Evolutionary conservation across 2,113 vertebrate species (phyloP).

Genomic region (Podocnemis expansa): DNA sequence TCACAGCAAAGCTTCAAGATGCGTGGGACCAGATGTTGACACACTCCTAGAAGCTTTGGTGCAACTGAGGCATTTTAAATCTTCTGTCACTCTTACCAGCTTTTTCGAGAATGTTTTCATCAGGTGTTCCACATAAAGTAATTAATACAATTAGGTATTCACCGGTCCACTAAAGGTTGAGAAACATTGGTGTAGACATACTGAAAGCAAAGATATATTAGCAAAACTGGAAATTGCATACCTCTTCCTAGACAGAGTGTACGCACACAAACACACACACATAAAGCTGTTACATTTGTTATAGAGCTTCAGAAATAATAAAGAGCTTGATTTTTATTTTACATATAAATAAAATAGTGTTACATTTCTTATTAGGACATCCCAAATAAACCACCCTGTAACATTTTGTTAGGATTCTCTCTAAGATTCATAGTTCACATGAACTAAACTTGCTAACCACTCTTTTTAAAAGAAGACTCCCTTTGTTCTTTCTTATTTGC

Average conservation of each 20-base stretch:
- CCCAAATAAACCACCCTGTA: neutral
- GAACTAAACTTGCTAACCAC: slow-evolving; percentile 3
- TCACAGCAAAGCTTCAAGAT: too few relatives aligned
- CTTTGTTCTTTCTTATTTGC: neutral
- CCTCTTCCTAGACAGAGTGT: neutral
- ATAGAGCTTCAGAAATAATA: neutral
- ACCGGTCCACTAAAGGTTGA: too few relatives aligned
- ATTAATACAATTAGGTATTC: too few relatives aligned
- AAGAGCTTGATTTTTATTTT: neutral
- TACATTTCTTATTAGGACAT: neutral
- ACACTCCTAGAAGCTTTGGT: too few relatives aligned
- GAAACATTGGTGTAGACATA: too few relatives aligned
- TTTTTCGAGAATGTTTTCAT: too few relatives aligned
- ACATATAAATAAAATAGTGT: neutral
- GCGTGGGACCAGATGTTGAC: too few relatives aligned
- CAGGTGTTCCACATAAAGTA: too few relatives aligned
- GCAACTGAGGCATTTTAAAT: too few relatives aligned
- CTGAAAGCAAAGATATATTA: neutral
- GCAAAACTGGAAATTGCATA: neutral
- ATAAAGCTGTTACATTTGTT: neutral
- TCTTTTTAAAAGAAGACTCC: neutral
- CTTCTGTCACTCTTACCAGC: too few relatives aligned
- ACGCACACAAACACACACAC: neutral
- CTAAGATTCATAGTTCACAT: neutral
- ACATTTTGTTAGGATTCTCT: neutral